Conservation (phyloP, 1,140 invertebrate species). For the Condylostylus longicornis region DNA sequence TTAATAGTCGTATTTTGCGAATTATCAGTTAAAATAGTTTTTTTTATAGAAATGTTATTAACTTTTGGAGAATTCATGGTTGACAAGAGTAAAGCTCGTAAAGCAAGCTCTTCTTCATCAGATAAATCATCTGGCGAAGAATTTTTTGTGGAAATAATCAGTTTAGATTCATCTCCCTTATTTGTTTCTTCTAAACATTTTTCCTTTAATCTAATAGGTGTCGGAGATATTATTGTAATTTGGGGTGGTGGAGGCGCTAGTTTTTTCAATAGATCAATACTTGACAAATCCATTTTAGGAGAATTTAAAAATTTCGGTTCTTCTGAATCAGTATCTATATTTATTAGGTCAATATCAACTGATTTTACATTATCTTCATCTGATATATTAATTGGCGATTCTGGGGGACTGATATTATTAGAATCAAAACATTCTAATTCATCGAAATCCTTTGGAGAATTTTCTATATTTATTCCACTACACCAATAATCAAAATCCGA, state of each 20-base stretch:
- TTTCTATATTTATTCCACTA: neutral
- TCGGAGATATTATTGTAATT: too few species aligned
- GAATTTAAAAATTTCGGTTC: neutral
- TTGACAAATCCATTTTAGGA: neutral
- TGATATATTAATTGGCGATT: slow-evolving; percentile 15
- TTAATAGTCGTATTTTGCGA: too few species aligned
- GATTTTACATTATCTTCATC: slow-evolving; percentile 15
- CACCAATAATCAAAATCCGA: slow-evolving; percentile 23
- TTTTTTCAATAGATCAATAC: too few species aligned
- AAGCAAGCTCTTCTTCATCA: slow-evolving; percentile 19
- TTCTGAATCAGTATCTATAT: slow-evolving; percentile 20
- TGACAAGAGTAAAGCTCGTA: slow-evolving; percentile 22
- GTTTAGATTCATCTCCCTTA: too few species aligned
- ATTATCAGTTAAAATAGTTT: neutral
- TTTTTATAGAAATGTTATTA: slow-evolving; percentile 3
- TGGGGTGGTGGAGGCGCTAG: too few species aligned
- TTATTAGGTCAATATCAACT: slow-evolving; percentile 27
- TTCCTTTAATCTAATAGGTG: too few species aligned
- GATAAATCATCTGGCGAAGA: too few species aligned
- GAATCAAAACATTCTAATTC: slow-evolving; percentile 18
- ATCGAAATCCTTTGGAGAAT: slow-evolving; percentile 9
- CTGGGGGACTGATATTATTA: slow-evolving; percentile 28
- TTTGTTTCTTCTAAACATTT: too few species aligned
- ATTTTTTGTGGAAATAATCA: too few species aligned
- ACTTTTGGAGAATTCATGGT: slow-evolving; percentile 11